Evolutionary conservation across 2,797 vertebrate genomes (phyloP).

Genomic region (Micrastur ruficollis): DNA sequence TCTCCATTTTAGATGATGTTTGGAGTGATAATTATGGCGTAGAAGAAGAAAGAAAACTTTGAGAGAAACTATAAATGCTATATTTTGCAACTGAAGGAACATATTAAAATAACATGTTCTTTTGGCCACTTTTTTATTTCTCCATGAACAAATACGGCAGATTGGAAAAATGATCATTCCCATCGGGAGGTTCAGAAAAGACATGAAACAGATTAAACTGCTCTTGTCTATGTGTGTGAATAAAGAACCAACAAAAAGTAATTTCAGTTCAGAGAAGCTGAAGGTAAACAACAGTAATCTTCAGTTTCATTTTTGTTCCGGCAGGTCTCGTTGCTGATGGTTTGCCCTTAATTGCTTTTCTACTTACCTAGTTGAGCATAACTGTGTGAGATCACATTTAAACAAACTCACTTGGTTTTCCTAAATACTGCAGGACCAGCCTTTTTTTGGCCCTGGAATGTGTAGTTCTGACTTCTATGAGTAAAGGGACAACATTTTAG

Average conservation of each 20-base stretch:
- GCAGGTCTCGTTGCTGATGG: conserved; percentile 21
- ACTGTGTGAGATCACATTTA: conserved; percentile 34
- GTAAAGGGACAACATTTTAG: not conserved
- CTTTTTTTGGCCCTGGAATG: not conserved
- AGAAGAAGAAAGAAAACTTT: not conserved
- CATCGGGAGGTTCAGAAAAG: conserved; percentile 51
- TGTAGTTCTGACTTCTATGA: not conserved
- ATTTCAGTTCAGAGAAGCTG: conserved; percentile 34
- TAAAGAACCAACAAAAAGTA: conserved; percentile 52
- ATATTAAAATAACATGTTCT: not conserved
- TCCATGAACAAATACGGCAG: conserved; percentile 14
- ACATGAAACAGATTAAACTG: conserved; percentile 62
- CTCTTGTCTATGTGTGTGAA: conserved; percentile 32
- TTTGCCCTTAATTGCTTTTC: conserved; percentile 65
- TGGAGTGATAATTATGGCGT: not conserved
- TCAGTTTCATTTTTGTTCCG: conserved; percentile 49
- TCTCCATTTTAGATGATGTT: not conserved
- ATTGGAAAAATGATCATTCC: conserved; percentile 52
- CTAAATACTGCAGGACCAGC: not conserved
- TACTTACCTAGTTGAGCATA: conserved; percentile 44
- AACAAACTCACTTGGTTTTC: conserved; percentile 31
- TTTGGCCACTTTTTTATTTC: conserved; percentile 2
- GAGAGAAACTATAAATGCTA: not conserved
- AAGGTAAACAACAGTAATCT: conserved; percentile 59
- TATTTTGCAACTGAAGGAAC: not conserved